phyloP scores from a whole-genome alignment of 2,888 invertebrate species.

The Cheilosia variabilis region DNA sequence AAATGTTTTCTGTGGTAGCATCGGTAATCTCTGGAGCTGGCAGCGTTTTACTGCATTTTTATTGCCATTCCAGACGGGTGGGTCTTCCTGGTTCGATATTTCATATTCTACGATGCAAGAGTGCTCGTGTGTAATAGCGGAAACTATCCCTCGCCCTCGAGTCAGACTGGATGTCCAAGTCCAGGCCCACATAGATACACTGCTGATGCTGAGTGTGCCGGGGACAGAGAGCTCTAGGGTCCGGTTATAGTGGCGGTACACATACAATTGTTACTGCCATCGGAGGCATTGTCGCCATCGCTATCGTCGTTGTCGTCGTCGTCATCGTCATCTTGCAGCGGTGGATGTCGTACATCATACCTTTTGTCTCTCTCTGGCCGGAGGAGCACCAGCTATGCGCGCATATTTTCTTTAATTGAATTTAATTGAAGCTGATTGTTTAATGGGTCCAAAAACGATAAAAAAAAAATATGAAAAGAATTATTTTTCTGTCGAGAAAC shows the following conservation, averaged over 20 bases:
- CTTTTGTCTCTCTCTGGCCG: constrained; percentile 33
- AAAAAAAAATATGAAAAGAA: constrained; percentile 45
- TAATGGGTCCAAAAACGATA: constrained; percentile 65
- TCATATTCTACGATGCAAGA: constrained; percentile 34
- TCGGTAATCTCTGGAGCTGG: constrained; percentile 36
- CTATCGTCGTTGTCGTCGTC: constrained; percentile 44
- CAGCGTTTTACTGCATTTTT: constrained; percentile 35
- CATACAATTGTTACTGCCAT: constrained; percentile 52
- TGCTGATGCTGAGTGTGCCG: constrained; percentile 4
- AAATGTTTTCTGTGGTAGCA: constrained; percentile 35
- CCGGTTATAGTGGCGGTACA: constrained; percentile 24
- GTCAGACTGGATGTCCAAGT: constrained; percentile 15
- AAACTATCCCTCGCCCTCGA: constrained; percentile 51
- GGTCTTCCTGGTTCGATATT: constrained; percentile 54
- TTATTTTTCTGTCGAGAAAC: constrained; percentile 40
- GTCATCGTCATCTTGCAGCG: constrained; percentile 43
- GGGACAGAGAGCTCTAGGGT: constrained; percentile 24
- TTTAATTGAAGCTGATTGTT: constrained; percentile 75
- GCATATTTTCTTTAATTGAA: constrained; percentile 74
- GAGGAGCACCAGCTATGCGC: constrained; percentile 56
- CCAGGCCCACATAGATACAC: constrained; percentile 33
- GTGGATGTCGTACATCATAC: constrained; percentile 58
- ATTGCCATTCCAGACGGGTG: constrained; percentile 23
- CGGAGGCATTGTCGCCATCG: constrained; percentile 6
- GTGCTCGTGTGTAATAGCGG: constrained; percentile 33